Evolutionary conservation across 2,888 invertebrate species (phyloP).

Genomic region (Acronicta aceris): DNA sequence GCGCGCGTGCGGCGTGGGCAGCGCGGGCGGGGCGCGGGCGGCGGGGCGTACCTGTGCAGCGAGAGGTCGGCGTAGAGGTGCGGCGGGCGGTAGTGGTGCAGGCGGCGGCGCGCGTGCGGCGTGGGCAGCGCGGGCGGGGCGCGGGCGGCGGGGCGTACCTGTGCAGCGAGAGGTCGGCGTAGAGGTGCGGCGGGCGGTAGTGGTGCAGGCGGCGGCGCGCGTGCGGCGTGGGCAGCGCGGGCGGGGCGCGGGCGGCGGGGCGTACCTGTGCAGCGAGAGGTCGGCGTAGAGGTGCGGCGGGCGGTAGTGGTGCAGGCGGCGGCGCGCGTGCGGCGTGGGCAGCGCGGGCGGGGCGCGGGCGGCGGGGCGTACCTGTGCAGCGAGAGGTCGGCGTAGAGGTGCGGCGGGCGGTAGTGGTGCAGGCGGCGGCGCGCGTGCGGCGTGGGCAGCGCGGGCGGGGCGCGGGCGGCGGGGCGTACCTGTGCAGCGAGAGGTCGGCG

Average conservation of each 20-base stretch:
- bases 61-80: neutral
- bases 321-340: neutral
- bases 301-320: conserved; percentile 2
- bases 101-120: neutral
- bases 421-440: neutral
- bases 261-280: neutral
- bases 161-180: neutral
- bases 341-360: too few relatives aligned
- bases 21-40: too few relatives aligned
- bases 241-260: too few relatives aligned
- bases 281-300: conserved; percentile 1
- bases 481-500: neutral
- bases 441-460: too few relatives aligned
- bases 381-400: neutral
- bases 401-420: conserved; percentile 1
- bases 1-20: neutral
- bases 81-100: conserved; percentile 1
- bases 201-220: neutral
- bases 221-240: neutral
- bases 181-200: conserved; percentile 1
- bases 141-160: neutral
- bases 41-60: neutral
- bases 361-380: neutral
- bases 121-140: too few relatives aligned
- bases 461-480: neutral